Evolutionary conservation across 2,113 vertebrate genomes (phyloP).

Genomic region (Morone chrysops): DNA sequence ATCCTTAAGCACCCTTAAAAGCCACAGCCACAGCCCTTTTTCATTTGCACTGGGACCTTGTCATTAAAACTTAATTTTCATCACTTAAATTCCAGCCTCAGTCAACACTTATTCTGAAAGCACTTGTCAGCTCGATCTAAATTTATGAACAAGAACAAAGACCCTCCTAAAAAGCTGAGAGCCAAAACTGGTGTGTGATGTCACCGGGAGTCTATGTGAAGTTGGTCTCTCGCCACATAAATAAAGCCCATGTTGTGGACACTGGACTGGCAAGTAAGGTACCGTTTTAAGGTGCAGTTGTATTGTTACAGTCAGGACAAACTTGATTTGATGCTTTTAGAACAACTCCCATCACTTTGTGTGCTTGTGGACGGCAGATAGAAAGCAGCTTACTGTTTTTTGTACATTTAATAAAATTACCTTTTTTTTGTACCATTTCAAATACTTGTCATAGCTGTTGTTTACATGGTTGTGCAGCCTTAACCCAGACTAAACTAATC

Average conservation of each 20-base stretch:
- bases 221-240: conserved; percentile 6
- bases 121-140: conserved; percentile 13
- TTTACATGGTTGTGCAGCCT: conserved; percentile 8
- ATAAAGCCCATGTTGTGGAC: conserved; percentile 14
- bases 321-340: background rate
- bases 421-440: background rate
- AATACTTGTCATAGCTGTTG: conserved; percentile 13
- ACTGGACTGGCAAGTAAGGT: background rate
- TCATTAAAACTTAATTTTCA: conserved; percentile 32
- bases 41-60: conserved; percentile 6
- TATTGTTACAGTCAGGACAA: background rate
- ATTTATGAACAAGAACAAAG: conserved; percentile 42
- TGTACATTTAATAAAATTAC: background rate
- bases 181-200: conserved; percentile 29
- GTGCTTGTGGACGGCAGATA: background rate
- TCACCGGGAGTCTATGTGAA: conserved; percentile 13
- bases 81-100: conserved; percentile 8
- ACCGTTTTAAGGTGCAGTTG: background rate
- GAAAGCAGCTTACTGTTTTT: background rate
- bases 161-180: conserved; percentile 17
- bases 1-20: conserved; percentile 34
- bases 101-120: conserved; percentile 17
- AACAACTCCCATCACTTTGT: background rate
- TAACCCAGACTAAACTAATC: conserved; percentile 12
- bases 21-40: conserved; percentile 1